Evolutionary conservation across 2,797 vertebrate genomes (phyloP), one percentile per base, ranked within the genome.

Genomic region (Lithobates sylvaticus): DNA sequence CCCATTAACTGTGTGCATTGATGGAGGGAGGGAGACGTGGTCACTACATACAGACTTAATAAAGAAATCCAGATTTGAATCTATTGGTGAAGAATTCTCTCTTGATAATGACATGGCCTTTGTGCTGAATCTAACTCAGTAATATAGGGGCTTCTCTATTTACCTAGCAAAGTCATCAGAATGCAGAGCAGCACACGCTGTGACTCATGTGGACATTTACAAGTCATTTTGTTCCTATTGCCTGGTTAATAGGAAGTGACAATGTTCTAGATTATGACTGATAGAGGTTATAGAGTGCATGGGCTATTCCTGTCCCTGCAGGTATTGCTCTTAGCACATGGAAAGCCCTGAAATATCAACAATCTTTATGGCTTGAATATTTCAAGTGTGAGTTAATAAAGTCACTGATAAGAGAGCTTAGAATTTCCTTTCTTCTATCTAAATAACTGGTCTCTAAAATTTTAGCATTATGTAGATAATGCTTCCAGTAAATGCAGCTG

Each of bases 81-180:
- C 90, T 92, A 83, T 65, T 87, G 88, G 39, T 85, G 82, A 86
- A 90, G 87, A 81, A 89, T 89, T 90, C 85, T 88, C 78, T 86
- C 89, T 91, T 90, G 90, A 90, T 74, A 76, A 75, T 89, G 81
- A 89, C 91, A 82, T 65, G 85, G 90, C 89, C 90, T 92, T 91
- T 93, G 90, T 90, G 92, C 92, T 91, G 90, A 92, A 92, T 85
- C 86, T 89, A 76, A 69, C 80, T 92, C 83, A 83, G 89, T 93
- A 93, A 88, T 90, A 88, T 91, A 92, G 92, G 91, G 91, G 91
- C 90, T 89, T 77, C 87, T 82, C 36, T 0, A 0, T 85, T 85
- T 86, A 88, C 89, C 88, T 95, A 95, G 95, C 94, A 92, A 94
- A 95, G 90, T 88, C 91, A 95, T 95, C 93, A 94, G 91, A 92